These are phyloP conservation scores for Himalopsyche phryganea DNA, from an alignment of 1,140 invertebrate species.

Conservation along the genomic window DNA sequence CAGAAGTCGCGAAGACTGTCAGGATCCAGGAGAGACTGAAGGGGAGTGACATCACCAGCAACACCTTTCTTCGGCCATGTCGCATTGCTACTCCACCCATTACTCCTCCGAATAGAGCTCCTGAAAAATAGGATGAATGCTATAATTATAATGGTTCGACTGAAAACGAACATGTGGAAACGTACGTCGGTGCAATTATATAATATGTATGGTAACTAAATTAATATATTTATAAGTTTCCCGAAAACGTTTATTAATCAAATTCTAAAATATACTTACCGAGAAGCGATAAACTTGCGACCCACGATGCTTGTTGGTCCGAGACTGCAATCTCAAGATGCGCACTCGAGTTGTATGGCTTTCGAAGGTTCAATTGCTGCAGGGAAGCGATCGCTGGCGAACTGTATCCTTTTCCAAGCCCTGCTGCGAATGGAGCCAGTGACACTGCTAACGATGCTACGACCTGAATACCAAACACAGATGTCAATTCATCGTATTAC, in stretches of 20 bases:
- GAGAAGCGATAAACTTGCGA: constrained; percentile 75
- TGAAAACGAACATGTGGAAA: too few species aligned
- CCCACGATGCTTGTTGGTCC: constrained; percentile 77
- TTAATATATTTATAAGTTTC: too few species aligned
- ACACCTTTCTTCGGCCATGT: constrained; percentile 68
- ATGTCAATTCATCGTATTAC: too few species aligned
- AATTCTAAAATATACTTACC: constrained; percentile 55
- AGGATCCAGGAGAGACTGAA: constrained; percentile 75
- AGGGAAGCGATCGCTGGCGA: constrained; percentile 80
- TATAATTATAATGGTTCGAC: too few species aligned
- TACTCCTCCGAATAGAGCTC: constrained; percentile 76
- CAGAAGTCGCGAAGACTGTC: constrained; percentile 70
- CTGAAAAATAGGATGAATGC: too few species aligned
- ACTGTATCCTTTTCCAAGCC: constrained; percentile 81
- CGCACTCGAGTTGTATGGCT: constrained; percentile 41
- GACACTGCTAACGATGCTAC: constrained; percentile 77
- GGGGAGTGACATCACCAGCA: constrained; percentile 71
- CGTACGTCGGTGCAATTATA: too few species aligned
- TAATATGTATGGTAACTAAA: too few species aligned
- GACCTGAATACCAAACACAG: constrained; percentile 55
- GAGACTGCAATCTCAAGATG: constrained; percentile 59
- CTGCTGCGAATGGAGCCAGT: constrained; percentile 76
- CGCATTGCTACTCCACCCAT: constrained; percentile 75
- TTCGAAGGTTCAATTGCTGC: constrained; percentile 55
- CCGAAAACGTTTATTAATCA: too few species aligned